Evolutionary conservation across 1,140 invertebrate species (phyloP).

Genomic region (Sogatella furcifera): DNA sequence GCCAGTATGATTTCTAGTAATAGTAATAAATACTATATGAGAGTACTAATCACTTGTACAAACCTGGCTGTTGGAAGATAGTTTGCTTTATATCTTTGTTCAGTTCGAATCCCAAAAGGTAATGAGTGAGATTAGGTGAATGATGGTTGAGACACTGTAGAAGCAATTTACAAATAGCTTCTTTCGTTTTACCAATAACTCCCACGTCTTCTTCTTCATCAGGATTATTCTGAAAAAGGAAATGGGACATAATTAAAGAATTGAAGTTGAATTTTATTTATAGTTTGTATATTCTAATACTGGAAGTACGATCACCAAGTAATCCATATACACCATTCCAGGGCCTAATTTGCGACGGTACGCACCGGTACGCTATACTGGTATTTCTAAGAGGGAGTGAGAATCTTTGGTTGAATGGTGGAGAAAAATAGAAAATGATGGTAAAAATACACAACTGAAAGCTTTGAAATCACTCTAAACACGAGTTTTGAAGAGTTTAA

Average conservation of each 20-base stretch:
- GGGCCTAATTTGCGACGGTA: too few relatives aligned
- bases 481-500: too few relatives aligned
- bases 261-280: slow-evolving; percentile 26
- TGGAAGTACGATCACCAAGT: too few relatives aligned
- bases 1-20: background rate
- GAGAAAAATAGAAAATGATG: too few relatives aligned
- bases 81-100: slow-evolving; percentile 53
- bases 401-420: too few relatives aligned
- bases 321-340: too few relatives aligned
- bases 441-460: too few relatives aligned
- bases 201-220: slow-evolving; percentile 15
- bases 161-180: slow-evolving; percentile 58
- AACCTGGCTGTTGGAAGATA: slow-evolving; percentile 54
- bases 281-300: too few relatives aligned
- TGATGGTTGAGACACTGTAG: slow-evolving; percentile 61
- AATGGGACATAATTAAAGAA: background rate
- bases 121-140: slow-evolving; percentile 76
- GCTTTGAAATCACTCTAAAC: too few relatives aligned
- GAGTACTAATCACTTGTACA: too few relatives aligned
- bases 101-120: slow-evolving; percentile 78
- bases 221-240: background rate
- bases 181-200: slow-evolving; percentile 39
- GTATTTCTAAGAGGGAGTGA: too few relatives aligned
- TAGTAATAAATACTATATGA: background rate
- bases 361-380: too few relatives aligned